These are phyloP conservation scores for Melipona beecheii DNA, from an alignment of 2,888 invertebrate genomes.

Conservation along the genomic window DNA sequence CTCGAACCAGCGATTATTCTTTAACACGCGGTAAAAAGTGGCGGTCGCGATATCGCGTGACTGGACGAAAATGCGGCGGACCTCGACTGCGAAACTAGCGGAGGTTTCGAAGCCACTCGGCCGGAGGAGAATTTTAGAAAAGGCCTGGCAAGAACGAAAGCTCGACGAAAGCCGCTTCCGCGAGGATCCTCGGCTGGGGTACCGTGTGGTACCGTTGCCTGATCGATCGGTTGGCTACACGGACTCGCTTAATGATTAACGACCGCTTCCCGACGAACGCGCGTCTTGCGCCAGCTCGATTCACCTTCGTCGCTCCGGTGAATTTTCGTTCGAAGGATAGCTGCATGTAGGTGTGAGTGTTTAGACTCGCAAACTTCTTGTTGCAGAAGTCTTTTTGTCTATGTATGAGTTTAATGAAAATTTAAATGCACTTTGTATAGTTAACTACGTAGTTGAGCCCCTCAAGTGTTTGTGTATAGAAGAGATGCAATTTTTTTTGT, in stretches of 20 bases:
- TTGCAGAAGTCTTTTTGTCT: too few species aligned
- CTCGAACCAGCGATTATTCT: constrained; percentile 43
- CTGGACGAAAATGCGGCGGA: constrained; percentile 22
- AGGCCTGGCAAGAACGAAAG: background rate
- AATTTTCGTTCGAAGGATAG: background rate
- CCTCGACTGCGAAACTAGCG: background rate
- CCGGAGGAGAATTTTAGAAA: constrained; percentile 27
- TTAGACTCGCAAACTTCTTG: background rate
- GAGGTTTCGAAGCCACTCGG: background rate
- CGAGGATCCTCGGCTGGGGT: background rate
- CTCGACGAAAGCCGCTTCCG: background rate
- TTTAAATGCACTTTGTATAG: too few species aligned
- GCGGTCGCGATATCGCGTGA: constrained; percentile 41
- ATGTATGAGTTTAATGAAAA: too few species aligned
- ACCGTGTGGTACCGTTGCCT: background rate
- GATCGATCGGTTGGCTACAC: background rate
- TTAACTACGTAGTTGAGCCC: too few species aligned
- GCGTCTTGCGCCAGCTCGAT: background rate
- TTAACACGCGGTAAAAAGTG: constrained; percentile 44
- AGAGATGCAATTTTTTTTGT: too few species aligned
- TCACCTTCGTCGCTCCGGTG: background rate
- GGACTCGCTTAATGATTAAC: constrained; percentile 1
- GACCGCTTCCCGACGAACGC: background rate
- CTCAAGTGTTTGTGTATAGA: too few species aligned
- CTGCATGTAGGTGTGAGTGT: background rate